These are phyloP conservation scores for Volucella inflata DNA, from an alignment of 2,888 invertebrate genomes.

Conservation along the genomic window DNA sequence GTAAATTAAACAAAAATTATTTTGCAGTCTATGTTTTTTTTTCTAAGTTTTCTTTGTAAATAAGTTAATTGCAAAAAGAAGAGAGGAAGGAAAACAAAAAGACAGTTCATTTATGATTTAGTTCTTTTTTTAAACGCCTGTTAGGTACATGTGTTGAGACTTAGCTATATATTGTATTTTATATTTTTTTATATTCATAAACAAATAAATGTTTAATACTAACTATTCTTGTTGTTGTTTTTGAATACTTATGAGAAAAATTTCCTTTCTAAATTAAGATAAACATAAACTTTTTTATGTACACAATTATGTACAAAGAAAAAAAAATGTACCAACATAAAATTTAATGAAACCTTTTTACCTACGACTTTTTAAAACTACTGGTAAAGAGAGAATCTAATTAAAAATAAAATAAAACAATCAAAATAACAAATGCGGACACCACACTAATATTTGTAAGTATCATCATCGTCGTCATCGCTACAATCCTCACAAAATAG, in stretches of 20 bases:
- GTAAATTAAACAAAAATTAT: conserved; percentile 34
- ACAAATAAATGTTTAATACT: conserved; percentile 11
- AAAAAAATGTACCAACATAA: conserved; percentile 28
- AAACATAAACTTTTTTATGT: conserved; percentile 38
- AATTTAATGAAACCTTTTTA: conserved; percentile 48
- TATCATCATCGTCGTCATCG: conserved; percentile 17
- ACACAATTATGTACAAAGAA: conserved; percentile 52
- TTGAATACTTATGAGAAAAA: conserved; percentile 30
- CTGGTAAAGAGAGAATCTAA: not conserved
- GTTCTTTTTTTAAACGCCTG: conserved; percentile 38
- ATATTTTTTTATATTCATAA: conserved; percentile 21
- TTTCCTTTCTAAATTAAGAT: conserved; percentile 42
- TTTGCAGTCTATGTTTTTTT: conserved; percentile 67
- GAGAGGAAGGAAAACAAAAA: conserved; percentile 32
- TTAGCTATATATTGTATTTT: conserved; percentile 43
- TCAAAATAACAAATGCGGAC: conserved; percentile 31
- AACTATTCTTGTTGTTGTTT: conserved; percentile 26
- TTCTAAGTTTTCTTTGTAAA: conserved; percentile 35
- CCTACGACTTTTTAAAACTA: conserved; percentile 29
- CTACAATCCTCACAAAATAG: conserved; percentile 63
- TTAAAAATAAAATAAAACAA: not conserved
- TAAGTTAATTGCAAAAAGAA: conserved; percentile 60
- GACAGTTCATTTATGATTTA: conserved; percentile 15
- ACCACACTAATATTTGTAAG: conserved; percentile 46
- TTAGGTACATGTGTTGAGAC: conserved; percentile 71